Conservation (phyloP, 2,888 invertebrate species). For the Drosophila cognata region DNA sequence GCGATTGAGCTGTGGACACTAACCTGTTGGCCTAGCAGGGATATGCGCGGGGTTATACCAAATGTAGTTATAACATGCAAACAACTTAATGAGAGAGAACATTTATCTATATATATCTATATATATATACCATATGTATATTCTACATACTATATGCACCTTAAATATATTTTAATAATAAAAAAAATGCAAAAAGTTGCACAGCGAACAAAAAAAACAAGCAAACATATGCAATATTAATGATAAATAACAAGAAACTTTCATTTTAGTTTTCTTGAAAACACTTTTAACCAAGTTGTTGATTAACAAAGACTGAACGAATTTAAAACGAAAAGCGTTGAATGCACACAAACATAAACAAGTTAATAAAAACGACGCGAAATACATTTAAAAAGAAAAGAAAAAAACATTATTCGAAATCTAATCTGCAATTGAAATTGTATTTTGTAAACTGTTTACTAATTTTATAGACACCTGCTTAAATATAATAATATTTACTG, state of each 20-base stretch:
- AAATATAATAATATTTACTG: constrained; percentile 47
- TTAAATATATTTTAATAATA: constrained; percentile 61
- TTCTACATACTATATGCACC: constrained; percentile 32
- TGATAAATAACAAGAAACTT: constrained; percentile 38
- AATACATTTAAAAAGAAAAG: background rate
- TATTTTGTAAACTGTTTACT: constrained; percentile 68
- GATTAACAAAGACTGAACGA: constrained; percentile 77
- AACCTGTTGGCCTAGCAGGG: constrained; percentile 23
- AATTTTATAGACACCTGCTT: constrained; percentile 61
- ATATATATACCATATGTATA: constrained; percentile 19
- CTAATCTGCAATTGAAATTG: constrained; percentile 55
- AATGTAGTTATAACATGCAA: constrained; percentile 61
- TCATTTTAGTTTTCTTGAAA: constrained; percentile 26
- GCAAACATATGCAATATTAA: constrained; percentile 40
- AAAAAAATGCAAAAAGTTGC: constrained; percentile 32
- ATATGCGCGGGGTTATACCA: constrained; percentile 55
- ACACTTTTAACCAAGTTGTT: constrained; percentile 65
- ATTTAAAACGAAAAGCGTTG: constrained; percentile 54
- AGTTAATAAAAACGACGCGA: background rate
- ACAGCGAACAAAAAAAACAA: constrained; percentile 22
- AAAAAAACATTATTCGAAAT: constrained; percentile 38
- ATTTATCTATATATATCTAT: constrained; percentile 24
- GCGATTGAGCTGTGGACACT: constrained; percentile 12
- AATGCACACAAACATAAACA: constrained; percentile 23
- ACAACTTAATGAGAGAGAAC: constrained; percentile 35